Conservation (phyloP, 2,797 vertebrate species). For the Leptoclinus maculatus region DNA sequence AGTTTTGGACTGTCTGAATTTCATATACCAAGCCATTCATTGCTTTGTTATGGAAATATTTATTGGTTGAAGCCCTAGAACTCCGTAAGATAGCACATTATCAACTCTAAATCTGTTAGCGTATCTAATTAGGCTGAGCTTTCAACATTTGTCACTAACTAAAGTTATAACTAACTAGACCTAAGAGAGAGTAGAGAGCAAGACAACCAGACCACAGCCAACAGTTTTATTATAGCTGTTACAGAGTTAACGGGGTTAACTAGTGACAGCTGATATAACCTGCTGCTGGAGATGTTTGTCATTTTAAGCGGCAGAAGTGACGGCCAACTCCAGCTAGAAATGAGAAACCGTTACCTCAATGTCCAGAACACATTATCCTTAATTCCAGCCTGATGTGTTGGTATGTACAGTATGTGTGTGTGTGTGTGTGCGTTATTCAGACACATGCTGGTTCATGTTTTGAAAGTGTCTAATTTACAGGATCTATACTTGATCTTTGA, state of each 20-base stretch:
- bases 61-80: not conserved
- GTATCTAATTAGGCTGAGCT: not conserved
- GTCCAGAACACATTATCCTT: not conserved
- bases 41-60: not conserved
- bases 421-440: not conserved
- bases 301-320: not conserved
- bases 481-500: not conserved
- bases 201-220: not conserved
- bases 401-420: not conserved
- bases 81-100: not conserved
- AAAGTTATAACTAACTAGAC: not conserved
- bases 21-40: not conserved
- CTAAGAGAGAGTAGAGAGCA: not conserved
- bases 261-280: not conserved
- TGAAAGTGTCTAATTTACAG: constrained; percentile 2
- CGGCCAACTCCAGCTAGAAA: not conserved
- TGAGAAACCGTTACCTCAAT: not conserved
- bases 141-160: not conserved
- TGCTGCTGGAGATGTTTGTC: not conserved
- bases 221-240: not conserved
- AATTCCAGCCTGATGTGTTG: not conserved
- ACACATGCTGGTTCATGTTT: not conserved
- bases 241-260: not conserved
- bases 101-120: not conserved
- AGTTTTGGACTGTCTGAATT: not conserved